Conservation (phyloP, 1,140 invertebrate genomes). For the Neodiprion fabricii region DNA sequence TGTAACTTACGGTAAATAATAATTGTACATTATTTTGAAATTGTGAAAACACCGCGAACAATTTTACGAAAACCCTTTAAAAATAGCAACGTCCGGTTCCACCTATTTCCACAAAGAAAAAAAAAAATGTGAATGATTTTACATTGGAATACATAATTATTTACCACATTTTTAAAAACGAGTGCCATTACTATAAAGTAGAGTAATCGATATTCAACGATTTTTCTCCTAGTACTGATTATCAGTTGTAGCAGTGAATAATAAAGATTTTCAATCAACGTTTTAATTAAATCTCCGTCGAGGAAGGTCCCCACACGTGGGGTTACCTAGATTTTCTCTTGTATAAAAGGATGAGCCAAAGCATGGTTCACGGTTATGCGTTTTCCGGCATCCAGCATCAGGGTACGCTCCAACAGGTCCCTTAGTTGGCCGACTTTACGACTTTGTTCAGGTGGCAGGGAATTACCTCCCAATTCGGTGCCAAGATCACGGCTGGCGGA, state of each 20-base stretch:
- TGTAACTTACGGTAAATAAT: neutral
- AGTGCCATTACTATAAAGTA: neutral
- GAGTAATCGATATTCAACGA: neutral
- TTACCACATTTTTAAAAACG: neutral
- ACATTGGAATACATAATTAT: neutral
- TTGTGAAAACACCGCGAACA: neutral
- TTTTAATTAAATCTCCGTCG: slow-evolving; percentile 41
- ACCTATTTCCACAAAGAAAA: neutral
- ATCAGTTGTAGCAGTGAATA: neutral
- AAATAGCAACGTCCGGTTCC: neutral
- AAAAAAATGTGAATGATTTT: neutral
- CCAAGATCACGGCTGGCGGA: slow-evolving; percentile 85
- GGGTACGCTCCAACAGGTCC: slow-evolving; percentile 92
- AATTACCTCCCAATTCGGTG: slow-evolving; percentile 85
- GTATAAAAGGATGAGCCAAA: slow-evolving; percentile 95
- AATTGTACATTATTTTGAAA: neutral
- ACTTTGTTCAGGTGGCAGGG: slow-evolving; percentile 86
- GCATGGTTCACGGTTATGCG: slow-evolving; percentile 93
- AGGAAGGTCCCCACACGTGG: slow-evolving; percentile 36
- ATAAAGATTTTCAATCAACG: slow-evolving; percentile 28
- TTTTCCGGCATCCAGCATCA: slow-evolving; percentile 93
- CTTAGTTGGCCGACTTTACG: slow-evolving; percentile 92
- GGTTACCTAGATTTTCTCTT: slow-evolving; percentile 81
- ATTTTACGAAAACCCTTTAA: neutral
- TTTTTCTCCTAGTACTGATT: neutral